phyloP scores from a whole-genome alignment of 2,888 invertebrate genomes.

The Podotricha telesiphe region DNA sequence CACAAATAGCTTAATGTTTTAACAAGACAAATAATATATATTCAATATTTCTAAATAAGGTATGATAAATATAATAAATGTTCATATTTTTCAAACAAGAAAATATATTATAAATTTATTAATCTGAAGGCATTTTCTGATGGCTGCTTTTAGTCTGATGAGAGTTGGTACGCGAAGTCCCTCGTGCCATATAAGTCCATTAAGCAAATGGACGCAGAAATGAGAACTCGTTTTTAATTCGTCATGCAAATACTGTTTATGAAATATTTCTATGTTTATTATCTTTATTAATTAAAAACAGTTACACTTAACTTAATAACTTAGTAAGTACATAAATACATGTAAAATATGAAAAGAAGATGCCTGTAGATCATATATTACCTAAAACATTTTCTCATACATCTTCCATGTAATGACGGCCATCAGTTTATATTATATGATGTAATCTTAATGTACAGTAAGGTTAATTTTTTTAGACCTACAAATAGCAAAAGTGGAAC shows the following conservation, averaged over 20 bases:
- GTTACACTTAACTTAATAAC: background rate
- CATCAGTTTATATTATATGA: no score
- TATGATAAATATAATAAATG: background rate
- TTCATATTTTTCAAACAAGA: slow-evolving; percentile 18
- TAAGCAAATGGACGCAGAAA: slow-evolving; percentile 79
- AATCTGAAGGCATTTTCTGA: slow-evolving; percentile 76
- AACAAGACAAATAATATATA: background rate
- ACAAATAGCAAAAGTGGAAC: background rate
- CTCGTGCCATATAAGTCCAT: slow-evolving; percentile 79
- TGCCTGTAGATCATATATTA: no score
- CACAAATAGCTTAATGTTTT: no score
- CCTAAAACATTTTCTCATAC: no score
- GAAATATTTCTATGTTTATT: slow-evolving; percentile 57
- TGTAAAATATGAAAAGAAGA: no score
- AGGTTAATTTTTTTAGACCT: background rate
- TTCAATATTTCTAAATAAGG: background rate
- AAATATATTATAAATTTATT: slow-evolving; percentile 68
- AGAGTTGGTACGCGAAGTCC: slow-evolving; percentile 72
- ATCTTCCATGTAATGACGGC: no score
- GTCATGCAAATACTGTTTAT: slow-evolving; percentile 72
- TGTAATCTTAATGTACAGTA: background rate
- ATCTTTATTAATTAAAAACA: slow-evolving; percentile 17
- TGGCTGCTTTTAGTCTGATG: slow-evolving; percentile 63
- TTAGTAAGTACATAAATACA: background rate
- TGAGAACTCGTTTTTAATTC: slow-evolving; percentile 79